A percentile compares a stretch with the other conserved stretches of the same genome.
Evolutionary conservation across 2,113 vertebrate species (phyloP).

Genomic region (Larimichthys crocea): DNA sequence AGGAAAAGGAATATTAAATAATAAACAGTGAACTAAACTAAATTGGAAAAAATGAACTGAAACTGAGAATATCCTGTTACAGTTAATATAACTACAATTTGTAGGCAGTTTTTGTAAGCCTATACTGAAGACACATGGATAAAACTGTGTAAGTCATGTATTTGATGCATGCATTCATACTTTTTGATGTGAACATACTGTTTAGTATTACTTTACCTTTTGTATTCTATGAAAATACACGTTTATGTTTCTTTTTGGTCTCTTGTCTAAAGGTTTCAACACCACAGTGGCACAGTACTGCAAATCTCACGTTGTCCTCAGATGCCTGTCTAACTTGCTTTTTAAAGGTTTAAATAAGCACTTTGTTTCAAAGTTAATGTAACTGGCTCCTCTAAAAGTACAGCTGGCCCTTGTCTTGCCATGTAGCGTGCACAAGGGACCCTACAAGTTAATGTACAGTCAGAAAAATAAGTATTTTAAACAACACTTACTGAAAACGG

Average conservation of each 20-base stretch:
- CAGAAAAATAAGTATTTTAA: not conserved
- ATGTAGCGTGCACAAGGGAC: not conserved
- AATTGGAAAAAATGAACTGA: not conserved
- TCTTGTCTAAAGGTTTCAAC: not conserved
- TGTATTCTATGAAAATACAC: not conserved
- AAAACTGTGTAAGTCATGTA: not conserved
- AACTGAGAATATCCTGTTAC: not conserved
- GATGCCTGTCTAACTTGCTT: not conserved
- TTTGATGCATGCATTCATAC: not conserved
- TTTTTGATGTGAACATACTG: not conserved
- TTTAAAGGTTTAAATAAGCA: not conserved
- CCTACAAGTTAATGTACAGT: not conserved
- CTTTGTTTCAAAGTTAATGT: not conserved
- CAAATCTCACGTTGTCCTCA: not conserved
- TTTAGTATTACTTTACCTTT: too few species aligned
- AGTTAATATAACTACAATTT: not conserved
- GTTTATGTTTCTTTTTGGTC: not conserved
- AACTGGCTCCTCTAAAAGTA: not conserved
- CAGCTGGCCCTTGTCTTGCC: not conserved
- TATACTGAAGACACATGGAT: not conserved
- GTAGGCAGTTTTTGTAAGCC: not conserved
- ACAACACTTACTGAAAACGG: slow-evolving; percentile 87
- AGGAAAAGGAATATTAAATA: not conserved
- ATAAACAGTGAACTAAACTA: not conserved
- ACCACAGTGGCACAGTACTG: not conserved